Evolutionary conservation across 1,140 invertebrate species (phyloP).

Genomic region (Brachionus calyciflorus): DNA sequence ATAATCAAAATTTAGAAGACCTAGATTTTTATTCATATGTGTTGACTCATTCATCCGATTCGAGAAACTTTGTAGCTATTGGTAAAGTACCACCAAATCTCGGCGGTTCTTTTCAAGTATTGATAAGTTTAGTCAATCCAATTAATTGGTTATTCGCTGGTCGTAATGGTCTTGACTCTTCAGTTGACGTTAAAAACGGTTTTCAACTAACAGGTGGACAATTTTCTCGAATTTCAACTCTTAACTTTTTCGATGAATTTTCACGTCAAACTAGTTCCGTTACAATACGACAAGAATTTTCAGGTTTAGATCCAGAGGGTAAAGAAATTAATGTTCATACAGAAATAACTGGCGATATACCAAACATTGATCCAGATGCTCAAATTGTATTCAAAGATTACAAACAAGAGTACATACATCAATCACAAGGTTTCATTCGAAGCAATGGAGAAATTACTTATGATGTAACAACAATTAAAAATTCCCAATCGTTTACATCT

Average conservation of each 20-base stretch:
- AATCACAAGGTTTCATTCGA: neutral
- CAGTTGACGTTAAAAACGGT: slow-evolving; percentile 28
- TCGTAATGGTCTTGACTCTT: neutral
- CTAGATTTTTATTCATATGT: slow-evolving; percentile 39
- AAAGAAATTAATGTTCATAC: slow-evolving; percentile 22
- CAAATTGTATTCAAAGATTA: slow-evolving; percentile 41
- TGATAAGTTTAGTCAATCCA: neutral
- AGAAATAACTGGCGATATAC: slow-evolving; percentile 12
- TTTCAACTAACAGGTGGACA: slow-evolving; percentile 21
- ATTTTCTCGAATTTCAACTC: slow-evolving; percentile 6
- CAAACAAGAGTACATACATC: slow-evolving; percentile 33
- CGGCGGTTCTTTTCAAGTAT: slow-evolving; percentile 6
- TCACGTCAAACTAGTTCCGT: slow-evolving; percentile 27
- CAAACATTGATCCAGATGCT: slow-evolving; percentile 33
- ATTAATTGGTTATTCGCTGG: slow-evolving; percentile 44
- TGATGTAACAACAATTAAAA: slow-evolving; percentile 3
- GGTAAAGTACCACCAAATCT: slow-evolving; percentile 18
- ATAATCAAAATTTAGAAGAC: slow-evolving; percentile 23
- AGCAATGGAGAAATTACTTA: slow-evolving; percentile 16
- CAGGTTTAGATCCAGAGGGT: neutral
- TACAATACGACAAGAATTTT: slow-evolving; percentile 28
- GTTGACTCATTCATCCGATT: slow-evolving; percentile 41
- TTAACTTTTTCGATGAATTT: slow-evolving; percentile 23
- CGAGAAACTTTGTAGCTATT: slow-evolving; percentile 38
- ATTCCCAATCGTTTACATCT: slow-evolving; percentile 29